Evolutionary conservation across 2,113 vertebrate genomes (phyloP), one percentile per base, ranked within the genome.

Genomic region (Sorex araneus): DNA sequence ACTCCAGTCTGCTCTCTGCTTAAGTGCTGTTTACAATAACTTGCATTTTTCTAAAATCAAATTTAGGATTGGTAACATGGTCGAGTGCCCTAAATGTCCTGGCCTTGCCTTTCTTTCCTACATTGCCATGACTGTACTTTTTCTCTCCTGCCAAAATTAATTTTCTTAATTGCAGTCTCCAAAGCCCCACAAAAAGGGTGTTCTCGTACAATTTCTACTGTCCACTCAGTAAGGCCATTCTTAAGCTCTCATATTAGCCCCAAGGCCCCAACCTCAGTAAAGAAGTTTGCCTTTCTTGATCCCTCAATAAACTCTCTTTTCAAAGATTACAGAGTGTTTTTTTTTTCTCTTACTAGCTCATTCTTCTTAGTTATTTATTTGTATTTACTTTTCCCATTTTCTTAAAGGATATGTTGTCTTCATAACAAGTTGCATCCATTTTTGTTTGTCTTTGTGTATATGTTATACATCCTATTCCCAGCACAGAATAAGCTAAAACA

Each of bases 341-440:
- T 9, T 34, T 89, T 80, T 4, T 4, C 40, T 40, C 40, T 40
- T 7, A 4, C 40, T 40, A 66, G 2, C 1, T 71, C 43, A 76
- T 86, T 32, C 13, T 57, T 4, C 32, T 86, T 77, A 50, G 13
- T 10, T 84, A 30, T 89, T 45, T 93, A 87, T 81, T 70, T 78
- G 16, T 13, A 25, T 84, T 87, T 64, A 6, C 45, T 89, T 87
- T 79, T 66, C 16, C 25, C 70, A 1, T 85, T 77, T 79, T 10
- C 21, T 87, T 25, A 50, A 43, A 16, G 34, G 8, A 18, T 90
- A 32, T 91, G 6, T 71, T 76, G 43, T 57, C 28, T 91, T 94
- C 40, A 78, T 28, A 32, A 93, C 21, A 2, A 81, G 81, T 94
- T 28, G 21, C 18, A 10, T 54, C 28, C 2, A 1, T 71, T 76